phyloP scores from a whole-genome alignment of 2,113 vertebrate species.

The Sebastes schlegelii region DNA sequence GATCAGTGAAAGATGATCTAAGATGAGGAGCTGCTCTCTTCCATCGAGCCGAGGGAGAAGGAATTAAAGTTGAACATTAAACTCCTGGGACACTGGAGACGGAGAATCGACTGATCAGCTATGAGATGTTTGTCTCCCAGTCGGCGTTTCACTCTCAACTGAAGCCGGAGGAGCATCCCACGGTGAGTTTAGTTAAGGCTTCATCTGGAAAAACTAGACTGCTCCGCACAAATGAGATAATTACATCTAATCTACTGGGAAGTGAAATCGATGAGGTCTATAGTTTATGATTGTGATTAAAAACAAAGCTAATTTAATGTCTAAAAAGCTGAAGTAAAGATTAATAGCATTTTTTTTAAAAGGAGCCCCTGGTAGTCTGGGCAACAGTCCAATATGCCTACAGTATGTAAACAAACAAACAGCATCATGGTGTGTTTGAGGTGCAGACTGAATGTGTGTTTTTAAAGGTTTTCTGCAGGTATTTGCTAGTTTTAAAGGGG shows the following conservation, averaged over 20 bases:
- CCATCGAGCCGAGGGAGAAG: neutral
- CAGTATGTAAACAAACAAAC: constrained; percentile 34
- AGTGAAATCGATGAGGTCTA: neutral
- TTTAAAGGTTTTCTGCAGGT: neutral
- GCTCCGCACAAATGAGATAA: neutral
- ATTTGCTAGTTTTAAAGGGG: neutral
- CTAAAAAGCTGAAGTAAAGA: neutral
- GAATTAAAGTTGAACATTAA: neutral
- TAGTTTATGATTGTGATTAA: neutral
- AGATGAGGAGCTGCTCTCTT: constrained; percentile 56
- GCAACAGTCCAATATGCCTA: neutral
- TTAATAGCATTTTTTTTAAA: neutral
- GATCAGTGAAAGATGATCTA: constrained; percentile 54
- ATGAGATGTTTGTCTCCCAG: constrained; percentile 26
- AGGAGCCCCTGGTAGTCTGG: neutral
- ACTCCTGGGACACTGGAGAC: neutral
- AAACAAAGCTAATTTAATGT: neutral
- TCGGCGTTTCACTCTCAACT: neutral
- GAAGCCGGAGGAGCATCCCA: constrained; percentile 13
- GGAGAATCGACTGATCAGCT: neutral
- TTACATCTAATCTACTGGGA: neutral
- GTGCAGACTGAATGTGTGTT: neutral
- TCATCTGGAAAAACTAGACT: neutral
- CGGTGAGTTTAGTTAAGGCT: constrained; percentile 48
- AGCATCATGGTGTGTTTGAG: neutral